Evolutionary conservation across 2,113 vertebrate genomes (phyloP).

Genomic region (Eurypyga helias): DNA sequence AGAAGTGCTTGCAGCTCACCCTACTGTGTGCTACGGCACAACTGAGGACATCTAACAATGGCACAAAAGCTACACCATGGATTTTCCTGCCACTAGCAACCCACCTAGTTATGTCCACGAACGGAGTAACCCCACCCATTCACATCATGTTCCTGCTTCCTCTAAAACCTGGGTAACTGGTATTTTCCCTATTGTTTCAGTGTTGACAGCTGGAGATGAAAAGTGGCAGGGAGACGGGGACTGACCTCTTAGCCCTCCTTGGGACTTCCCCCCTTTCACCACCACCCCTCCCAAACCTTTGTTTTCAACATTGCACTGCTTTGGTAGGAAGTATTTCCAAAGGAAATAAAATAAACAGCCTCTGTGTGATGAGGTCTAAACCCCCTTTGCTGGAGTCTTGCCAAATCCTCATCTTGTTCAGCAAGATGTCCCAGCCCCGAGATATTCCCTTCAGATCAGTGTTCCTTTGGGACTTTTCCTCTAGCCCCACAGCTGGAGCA

Average conservation of each 20-base stretch:
- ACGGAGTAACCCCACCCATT: neutral
- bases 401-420: neutral
- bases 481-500: neutral
- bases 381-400: neutral
- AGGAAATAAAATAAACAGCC: neutral
- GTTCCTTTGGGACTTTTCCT: neutral
- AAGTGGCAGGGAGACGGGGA: neutral
- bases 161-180: neutral
- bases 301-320: neutral
- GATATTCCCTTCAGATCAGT: neutral
- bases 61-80: neutral
- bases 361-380: neutral
- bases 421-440: neutral
- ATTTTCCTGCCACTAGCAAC: neutral
- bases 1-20: neutral
- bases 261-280: no score
- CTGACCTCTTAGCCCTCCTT: neutral
- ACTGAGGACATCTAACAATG: neutral
- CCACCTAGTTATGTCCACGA: fast-evolving
- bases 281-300: neutral
- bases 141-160: neutral
- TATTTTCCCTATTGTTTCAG: neutral
- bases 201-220: neutral
- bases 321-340: neutral
- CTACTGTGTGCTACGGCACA: neutral